These are phyloP conservation scores for Coturnix japonica DNA, from an alignment of 2,113 vertebrate genomes.

Conservation along the genomic window DNA sequence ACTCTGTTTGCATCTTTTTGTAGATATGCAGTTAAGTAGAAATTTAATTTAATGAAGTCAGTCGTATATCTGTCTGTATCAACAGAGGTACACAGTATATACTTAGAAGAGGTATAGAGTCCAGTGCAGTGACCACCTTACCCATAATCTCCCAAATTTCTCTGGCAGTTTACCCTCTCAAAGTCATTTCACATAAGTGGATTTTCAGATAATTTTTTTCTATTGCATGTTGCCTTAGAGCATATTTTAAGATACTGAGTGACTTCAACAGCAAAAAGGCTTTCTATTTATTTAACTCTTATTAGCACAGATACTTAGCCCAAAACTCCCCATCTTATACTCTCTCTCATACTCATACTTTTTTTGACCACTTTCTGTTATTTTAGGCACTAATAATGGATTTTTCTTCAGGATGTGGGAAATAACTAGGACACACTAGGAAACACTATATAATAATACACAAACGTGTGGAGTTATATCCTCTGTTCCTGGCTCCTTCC, in stretches of 20 bases:
- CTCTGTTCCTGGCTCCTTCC: neutral
- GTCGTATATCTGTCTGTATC: neutral
- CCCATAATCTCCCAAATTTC: neutral
- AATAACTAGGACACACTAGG: neutral
- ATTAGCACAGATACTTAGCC: neutral
- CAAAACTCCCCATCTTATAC: neutral
- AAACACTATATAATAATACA: neutral
- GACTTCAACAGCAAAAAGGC: neutral
- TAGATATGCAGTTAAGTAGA: neutral
- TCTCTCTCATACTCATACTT: too few relatives aligned
- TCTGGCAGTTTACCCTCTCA: neutral
- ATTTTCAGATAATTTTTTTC: neutral
- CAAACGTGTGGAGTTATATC: neutral
- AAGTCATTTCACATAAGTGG: neutral
- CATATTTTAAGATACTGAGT: neutral
- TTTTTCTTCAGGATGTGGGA: neutral
- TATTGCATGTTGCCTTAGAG: neutral
- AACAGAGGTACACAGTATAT: neutral
- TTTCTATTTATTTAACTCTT: neutral
- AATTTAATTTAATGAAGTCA: slow-evolving; percentile 1
- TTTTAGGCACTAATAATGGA: neutral
- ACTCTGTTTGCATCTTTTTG: neutral
- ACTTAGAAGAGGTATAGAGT: neutral
- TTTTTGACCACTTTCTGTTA: neutral
- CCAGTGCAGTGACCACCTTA: neutral